Base-by-base conservation (phyloP, 1,140 invertebrate genomes). In the Goniozus legneri region DNA sequence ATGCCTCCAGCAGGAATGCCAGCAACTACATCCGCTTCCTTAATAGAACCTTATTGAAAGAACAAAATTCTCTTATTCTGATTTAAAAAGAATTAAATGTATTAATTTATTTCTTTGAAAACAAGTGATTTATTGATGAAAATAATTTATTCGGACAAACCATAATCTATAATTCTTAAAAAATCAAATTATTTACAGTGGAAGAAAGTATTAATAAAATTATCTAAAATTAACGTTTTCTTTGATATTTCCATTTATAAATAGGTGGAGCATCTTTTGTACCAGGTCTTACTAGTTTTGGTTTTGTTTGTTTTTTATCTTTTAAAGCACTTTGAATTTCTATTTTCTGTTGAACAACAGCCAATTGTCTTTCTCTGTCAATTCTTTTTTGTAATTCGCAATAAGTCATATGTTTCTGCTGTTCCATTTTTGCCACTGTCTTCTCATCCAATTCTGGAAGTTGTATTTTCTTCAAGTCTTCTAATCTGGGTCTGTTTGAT, bases 231-330 rank as follows among this genome's bases (percentile, higher is more conserved):
- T 43, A 75, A 43, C 56, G 58, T 73, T 95, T 95, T 45, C 94
- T 80, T 67, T 92, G 83, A 65, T 85, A 91, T 54, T 84, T 85
- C 84, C 92, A 97, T 65, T 86, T 79, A 67, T 92, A 96, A 7
- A 95, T 78, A 1, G 93, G 88, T 4, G 93, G 83, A 13, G 80
- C 69, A 20, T 81, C 65, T 54, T 85, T 86, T 1, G 85, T 86
- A 3, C 82, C 91, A 12, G 75, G 69, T 52, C 79, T 75, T 0
- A 95, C 55, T 58, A 80, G 78, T 72, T 79, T 87, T 1, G 83
- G 88, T 59, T 83, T 83, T 52, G 76, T 73, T 32, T 71, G 62
- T 60, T 77, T 83, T 63, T 77, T 84, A 64, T 85, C 84, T 44
- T 86, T 79, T 7, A 96, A 66, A 37, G 83, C 77, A 47, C 80